These are phyloP conservation scores for Erannis defoliaria DNA, from an alignment of 2,888 invertebrate species.

Conservation along the genomic window DNA sequence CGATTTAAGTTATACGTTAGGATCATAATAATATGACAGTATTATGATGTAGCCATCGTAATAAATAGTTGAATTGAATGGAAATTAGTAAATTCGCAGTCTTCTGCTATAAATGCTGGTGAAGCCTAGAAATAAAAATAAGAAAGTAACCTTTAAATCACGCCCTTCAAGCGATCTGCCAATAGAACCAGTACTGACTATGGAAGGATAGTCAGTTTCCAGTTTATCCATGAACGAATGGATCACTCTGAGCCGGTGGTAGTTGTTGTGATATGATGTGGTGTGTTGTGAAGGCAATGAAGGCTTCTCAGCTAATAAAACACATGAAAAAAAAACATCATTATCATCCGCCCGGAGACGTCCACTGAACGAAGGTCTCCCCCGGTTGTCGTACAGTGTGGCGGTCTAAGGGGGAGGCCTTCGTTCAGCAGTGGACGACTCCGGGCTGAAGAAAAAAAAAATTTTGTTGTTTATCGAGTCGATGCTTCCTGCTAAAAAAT, in stretches of 20 bases:
- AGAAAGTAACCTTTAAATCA: constrained; percentile 68
- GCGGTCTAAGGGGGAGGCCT: too few relatives aligned
- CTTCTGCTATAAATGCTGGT: neutral
- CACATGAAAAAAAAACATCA: neutral
- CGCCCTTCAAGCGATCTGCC: constrained; percentile 74
- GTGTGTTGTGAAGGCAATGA: neutral
- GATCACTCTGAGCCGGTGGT: constrained; percentile 69
- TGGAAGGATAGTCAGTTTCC: constrained; percentile 68
- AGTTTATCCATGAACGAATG: constrained; percentile 70
- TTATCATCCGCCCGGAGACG: neutral
- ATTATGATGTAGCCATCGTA: too few relatives aligned
- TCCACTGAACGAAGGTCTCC: too few relatives aligned
- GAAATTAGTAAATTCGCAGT: too few relatives aligned
- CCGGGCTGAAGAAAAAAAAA: too few relatives aligned
- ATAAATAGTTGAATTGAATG: too few relatives aligned
- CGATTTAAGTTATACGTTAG: too few relatives aligned
- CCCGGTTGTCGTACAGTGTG: too few relatives aligned
- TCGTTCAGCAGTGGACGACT: too few relatives aligned
- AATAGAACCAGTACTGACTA: constrained; percentile 70
- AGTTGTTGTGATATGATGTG: constrained; percentile 50
- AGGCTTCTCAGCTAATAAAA: neutral
- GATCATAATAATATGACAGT: too few relatives aligned
- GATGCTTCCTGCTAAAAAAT: too few relatives aligned
- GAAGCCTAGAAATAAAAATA: neutral
- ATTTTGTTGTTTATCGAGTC: too few relatives aligned